Base-by-base conservation (phyloP, 2,797 vertebrate species). In the Etheostoma nigrum region DNA sequence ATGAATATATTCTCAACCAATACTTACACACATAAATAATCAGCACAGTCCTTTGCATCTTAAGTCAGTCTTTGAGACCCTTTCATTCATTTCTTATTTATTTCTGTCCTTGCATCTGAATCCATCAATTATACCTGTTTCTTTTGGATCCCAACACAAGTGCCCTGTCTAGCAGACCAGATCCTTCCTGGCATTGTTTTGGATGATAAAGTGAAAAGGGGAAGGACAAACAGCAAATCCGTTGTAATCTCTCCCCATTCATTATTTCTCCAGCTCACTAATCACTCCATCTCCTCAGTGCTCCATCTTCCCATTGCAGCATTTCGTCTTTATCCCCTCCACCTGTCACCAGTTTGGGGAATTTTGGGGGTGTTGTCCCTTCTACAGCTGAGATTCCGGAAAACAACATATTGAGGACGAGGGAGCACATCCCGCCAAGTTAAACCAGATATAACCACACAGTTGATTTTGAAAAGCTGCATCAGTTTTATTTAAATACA, bases 161-260 rank as follows among this genome's bases (percentile, higher is more conserved):
- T 25, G 9, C 18, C 62, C 65, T 16, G 2, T 62, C 54, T 25
- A 42, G 5, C 19, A 49, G 8, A 4, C 14, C 49, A 49, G 27
- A 25, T 7, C 27, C 42, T 59, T 33, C 14, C 21, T 61, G 63
- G 47, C 68, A 63, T 76, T 65, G 61, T 60, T 27, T 53, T 42
- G 59, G 67, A 67, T 49, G 77, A 86, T 88, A 78, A 66, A 57
- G 27, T 72, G 77, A 77, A 71, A 77, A 77, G 53, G 53, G n/a
- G 52, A 27, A 18, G 68, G 49, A 62, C 48, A 67, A 60, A 66
- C 55, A 74, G 25, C 72, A 82, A 80, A 84, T 82, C 68, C 74
- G 33, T 9, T 54, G 45, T 71, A 70, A 58, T 45, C 59, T 14
- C 30, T 36, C 42, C 44, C 21, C 42, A 61, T 23, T 54, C 40